phyloP scores from a whole-genome alignment of 1,140 invertebrate genomes.

The Probaryconus sp. region DNA sequence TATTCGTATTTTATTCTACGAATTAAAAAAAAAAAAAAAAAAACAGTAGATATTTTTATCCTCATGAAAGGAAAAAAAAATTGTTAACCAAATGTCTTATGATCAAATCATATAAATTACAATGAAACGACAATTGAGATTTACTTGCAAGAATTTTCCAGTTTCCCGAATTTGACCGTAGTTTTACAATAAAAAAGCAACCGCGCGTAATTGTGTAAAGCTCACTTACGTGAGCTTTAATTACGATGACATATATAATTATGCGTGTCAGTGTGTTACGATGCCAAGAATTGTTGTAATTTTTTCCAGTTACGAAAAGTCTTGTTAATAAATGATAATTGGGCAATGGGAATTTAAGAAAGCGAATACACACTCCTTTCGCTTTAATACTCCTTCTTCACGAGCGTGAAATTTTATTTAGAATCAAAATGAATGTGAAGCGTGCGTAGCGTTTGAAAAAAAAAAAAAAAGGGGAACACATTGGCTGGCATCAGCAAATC shows the following conservation, averaged over 20 bases:
- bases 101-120: too few species aligned
- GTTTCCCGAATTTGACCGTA: too few species aligned
- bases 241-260: slow-evolving; percentile 31
- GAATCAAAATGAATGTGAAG: slow-evolving; percentile 44
- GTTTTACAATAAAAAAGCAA: too few species aligned
- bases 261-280: slow-evolving; percentile 8
- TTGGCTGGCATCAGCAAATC: background rate
- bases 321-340: slow-evolving; percentile 48
- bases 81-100: too few species aligned
- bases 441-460: background rate
- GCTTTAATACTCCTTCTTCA: slow-evolving; percentile 43
- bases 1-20: too few species aligned
- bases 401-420: slow-evolving; percentile 48
- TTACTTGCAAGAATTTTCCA: too few species aligned
- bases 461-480: too few species aligned
- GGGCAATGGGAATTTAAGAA: slow-evolving; percentile 46
- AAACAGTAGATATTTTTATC: slow-evolving; percentile 26
- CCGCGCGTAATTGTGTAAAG: too few species aligned
- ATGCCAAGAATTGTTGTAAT: slow-evolving; percentile 40
- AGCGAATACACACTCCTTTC: slow-evolving; percentile 44
- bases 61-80: too few species aligned
- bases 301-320: slow-evolving; percentile 45
- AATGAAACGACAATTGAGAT: too few species aligned
- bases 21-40: too few species aligned
- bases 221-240: too few species aligned